A percentile compares a stretch with the other conserved stretches of the same genome.
Evolutionary conservation across 2,797 vertebrate genomes (phyloP).

Genomic region (Sebastes matsubarae): DNA sequence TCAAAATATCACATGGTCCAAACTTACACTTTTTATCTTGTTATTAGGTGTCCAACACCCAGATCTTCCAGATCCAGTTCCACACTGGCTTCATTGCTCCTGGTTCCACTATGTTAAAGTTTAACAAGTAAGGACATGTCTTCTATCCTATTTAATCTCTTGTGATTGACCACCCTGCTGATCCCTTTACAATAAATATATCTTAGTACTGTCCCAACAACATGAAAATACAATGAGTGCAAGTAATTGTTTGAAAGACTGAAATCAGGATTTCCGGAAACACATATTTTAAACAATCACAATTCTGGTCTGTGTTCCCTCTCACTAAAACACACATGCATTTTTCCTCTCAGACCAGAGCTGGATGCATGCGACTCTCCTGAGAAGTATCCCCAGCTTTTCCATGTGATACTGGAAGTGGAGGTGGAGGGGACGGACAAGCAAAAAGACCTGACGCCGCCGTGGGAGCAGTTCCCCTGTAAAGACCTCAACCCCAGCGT

Average conservation of each 20-base stretch:
- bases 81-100: slow-evolving; percentile 95
- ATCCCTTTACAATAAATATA: neutral
- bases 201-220: neutral
- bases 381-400: slow-evolving; percentile 98
- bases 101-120: slow-evolving; percentile 92
- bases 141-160: neutral
- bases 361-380: slow-evolving; percentile 96
- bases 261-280: neutral
- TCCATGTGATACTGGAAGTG: slow-evolving; percentile 93
- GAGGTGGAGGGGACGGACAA: slow-evolving; percentile 93
- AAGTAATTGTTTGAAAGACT: neutral
- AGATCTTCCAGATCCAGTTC: slow-evolving; percentile 99
- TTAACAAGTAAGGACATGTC: slow-evolving; percentile 90
- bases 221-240: neutral
- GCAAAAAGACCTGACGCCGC: slow-evolving; percentile 94
- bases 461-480: slow-evolving; percentile 96
- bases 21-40: neutral
- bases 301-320: neutral
- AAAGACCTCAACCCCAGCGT: slow-evolving; percentile 94
- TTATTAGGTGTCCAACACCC: slow-evolving; percentile 95
- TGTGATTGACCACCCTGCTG: neutral
- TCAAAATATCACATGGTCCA: neutral
- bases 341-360: slow-evolving; percentile 85
- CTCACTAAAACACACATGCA: neutral
- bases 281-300: neutral